A percentile compares a stretch with the other conserved stretches of the same genome.
Evolutionary conservation across 2,888 invertebrate species (phyloP).

Genomic region (Philereme transversata): DNA sequence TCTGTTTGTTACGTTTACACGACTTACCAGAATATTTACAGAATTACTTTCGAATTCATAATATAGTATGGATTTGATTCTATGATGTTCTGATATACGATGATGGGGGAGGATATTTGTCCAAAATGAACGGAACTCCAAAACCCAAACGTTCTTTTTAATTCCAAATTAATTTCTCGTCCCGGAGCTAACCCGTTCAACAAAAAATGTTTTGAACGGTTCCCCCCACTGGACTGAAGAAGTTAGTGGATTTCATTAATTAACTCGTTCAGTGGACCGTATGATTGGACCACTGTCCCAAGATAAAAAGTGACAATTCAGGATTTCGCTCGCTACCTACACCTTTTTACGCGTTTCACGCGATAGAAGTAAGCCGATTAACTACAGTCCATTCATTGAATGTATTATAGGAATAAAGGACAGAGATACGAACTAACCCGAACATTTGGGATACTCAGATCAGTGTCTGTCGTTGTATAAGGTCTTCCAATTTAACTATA

Average conservation of each 20-base stretch:
- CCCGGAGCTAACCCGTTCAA: slow-evolving; percentile 25
- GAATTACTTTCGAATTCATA: too few species aligned
- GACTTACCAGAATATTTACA: too few species aligned
- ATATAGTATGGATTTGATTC: too few species aligned
- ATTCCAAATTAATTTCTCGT: slow-evolving; percentile 9
- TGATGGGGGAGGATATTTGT: neutral
- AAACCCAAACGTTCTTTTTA: neutral
- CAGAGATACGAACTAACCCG: too few species aligned
- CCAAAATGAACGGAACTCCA: slow-evolving; percentile 11
- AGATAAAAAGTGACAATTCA: slow-evolving; percentile 76
- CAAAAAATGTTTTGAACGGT: slow-evolving; percentile 32
- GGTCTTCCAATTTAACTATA: too few species aligned
- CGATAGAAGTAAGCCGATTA: slow-evolving; percentile 23
- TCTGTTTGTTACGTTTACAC: too few species aligned
- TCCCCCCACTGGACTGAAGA: slow-evolving; percentile 68
- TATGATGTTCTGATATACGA: too few species aligned
- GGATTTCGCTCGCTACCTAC: slow-evolving; percentile 53
- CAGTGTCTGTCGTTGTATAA: too few species aligned
- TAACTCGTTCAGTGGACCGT: slow-evolving; percentile 81
- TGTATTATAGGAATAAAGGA: neutral
- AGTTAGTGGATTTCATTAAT: slow-evolving; percentile 84
- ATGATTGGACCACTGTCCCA: slow-evolving; percentile 77
- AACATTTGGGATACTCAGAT: too few species aligned
- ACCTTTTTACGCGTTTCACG: slow-evolving; percentile 30
- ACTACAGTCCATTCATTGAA: slow-evolving; percentile 14